Percentiles rank a stretch among this genome's conserved stretches.
Evolutionary conservation across 2,113 vertebrate species (phyloP).

Genomic region (Oenanthe oenanthe): DNA sequence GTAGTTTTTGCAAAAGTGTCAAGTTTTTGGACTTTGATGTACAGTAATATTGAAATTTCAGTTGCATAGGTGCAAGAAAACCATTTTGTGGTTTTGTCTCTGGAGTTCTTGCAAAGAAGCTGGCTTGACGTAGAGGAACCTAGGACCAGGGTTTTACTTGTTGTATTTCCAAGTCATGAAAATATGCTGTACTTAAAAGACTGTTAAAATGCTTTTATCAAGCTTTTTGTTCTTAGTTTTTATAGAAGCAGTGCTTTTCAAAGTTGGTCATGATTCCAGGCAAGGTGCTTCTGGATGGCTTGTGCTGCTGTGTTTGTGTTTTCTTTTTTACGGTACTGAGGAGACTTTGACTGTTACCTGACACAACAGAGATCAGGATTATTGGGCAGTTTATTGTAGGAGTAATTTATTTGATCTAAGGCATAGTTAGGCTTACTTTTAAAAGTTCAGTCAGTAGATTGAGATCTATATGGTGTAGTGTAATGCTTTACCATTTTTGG

Average conservation of each 20-base stretch:
- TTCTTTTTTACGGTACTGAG: neutral
- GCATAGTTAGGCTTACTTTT: neutral
- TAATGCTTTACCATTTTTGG: neutral
- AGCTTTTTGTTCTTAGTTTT: neutral
- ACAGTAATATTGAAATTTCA: neutral
- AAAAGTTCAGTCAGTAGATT: neutral
- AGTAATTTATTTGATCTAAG: neutral
- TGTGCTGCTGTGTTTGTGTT: neutral
- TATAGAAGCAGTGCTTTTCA: neutral
- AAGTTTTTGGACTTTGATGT: neutral
- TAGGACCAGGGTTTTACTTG: neutral
- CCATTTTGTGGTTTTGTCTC: neutral
- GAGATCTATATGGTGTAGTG: neutral
- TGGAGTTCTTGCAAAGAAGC: neutral
- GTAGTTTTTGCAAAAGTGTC: neutral
- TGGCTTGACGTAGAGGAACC: neutral
- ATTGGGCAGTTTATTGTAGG: neutral
- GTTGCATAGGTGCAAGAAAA: neutral
- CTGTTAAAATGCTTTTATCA: neutral
- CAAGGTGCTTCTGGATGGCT: neutral
- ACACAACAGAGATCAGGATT: neutral
- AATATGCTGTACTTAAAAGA: neutral
- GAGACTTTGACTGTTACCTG: neutral
- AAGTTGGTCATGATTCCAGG: neutral
- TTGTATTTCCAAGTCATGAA: neutral